These are phyloP conservation scores for Natrix natrix DNA, from an alignment of 2,797 vertebrate genomes.

Conservation along the genomic window DNA sequence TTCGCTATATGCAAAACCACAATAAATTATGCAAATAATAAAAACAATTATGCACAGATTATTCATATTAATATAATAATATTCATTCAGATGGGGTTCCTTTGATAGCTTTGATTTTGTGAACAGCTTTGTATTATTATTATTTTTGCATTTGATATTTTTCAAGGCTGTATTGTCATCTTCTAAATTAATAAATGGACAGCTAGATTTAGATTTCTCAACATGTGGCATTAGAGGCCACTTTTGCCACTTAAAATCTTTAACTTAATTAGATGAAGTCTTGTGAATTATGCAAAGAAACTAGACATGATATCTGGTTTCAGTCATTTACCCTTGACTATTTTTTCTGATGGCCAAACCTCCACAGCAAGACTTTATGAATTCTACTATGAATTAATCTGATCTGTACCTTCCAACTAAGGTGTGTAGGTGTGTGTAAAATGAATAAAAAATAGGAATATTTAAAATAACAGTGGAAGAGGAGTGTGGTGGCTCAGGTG, in stretches of 20 bases:
- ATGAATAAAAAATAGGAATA: background rate
- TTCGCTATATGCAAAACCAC: background rate
- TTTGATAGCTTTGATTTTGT: slow-evolving; percentile 5
- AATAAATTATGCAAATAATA: background rate
- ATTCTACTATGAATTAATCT: background rate
- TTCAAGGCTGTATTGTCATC: slow-evolving; percentile 45
- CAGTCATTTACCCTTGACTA: background rate
- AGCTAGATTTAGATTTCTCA: slow-evolving; percentile 48
- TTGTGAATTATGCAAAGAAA: background rate
- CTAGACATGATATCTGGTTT: background rate
- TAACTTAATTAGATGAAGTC: background rate
- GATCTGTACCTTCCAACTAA: background rate
- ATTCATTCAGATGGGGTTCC: background rate
- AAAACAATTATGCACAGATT: background rate
- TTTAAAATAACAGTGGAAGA: background rate
- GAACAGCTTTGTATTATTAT: slow-evolving; percentile 41
- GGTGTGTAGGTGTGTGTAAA: background rate
- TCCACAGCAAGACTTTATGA: background rate
- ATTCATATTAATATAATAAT: background rate
- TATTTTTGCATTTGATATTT: slow-evolving; percentile 58
- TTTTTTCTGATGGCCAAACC: background rate
- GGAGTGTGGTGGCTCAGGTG: too few species aligned
- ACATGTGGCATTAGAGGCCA: slow-evolving; percentile 35
- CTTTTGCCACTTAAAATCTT: slow-evolving; percentile 38
- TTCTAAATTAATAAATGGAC: slow-evolving; percentile 57